These are phyloP conservation scores for Armadillidium nasatum DNA, from an alignment of 1,140 invertebrate species.

Conservation along the genomic window DNA sequence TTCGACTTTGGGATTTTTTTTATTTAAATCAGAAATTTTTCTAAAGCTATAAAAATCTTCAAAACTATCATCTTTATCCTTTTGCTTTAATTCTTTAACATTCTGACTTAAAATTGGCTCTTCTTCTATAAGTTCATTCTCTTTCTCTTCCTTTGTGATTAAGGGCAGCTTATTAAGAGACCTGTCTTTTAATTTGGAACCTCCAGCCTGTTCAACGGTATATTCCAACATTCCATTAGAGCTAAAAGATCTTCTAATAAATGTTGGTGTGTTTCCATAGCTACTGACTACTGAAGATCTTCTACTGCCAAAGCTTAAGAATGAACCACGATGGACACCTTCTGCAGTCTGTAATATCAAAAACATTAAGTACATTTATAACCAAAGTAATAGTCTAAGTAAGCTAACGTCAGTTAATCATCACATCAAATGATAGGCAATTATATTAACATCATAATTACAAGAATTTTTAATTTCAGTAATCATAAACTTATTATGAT, in stretches of 20 bases:
- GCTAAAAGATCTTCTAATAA: conserved; percentile 25
- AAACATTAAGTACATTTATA: too few species aligned
- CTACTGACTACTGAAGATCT: conserved; percentile 24
- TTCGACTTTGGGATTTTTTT: not conserved
- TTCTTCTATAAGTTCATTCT: not conserved
- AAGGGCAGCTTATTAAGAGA: not conserved
- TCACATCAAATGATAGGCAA: too few species aligned
- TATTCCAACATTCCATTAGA: conserved; percentile 19
- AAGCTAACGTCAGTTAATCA: too few species aligned
- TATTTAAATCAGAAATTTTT: not conserved
- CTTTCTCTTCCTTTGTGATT: not conserved
- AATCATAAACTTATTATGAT: too few species aligned
- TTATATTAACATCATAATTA: too few species aligned
- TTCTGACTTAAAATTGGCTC: not conserved
- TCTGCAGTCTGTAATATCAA: not conserved
- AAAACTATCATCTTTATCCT: too few species aligned
- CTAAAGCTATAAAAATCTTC: too few species aligned
- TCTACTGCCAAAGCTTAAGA: conserved; percentile 28
- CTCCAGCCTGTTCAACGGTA: not conserved
- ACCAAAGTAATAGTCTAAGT: too few species aligned
- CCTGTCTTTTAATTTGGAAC: not conserved
- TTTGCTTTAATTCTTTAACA: too few species aligned
- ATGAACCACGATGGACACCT: not conserved
- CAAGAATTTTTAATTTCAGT: too few species aligned
- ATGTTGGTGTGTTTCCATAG: conserved; percentile 27